These are phyloP conservation scores for Gymnoscopelus microlampas DNA, from an alignment of 2,797 vertebrate species.

Conservation along the genomic window DNA sequence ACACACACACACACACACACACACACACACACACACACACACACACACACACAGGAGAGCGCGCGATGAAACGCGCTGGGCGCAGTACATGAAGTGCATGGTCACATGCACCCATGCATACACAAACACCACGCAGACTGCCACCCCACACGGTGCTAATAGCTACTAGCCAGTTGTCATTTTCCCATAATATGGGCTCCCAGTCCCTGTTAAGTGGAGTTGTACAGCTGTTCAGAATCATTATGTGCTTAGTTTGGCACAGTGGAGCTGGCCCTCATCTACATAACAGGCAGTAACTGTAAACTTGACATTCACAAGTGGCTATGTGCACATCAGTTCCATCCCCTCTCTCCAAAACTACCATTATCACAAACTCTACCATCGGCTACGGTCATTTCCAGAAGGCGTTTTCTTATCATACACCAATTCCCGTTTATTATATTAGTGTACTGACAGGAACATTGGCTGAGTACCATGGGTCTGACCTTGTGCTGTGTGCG, in stretches of 20 bases:
- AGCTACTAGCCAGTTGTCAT: conserved; percentile 27
- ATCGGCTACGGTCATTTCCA: no score
- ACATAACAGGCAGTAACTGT: conserved; percentile 12
- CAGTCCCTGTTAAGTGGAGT: conserved; percentile 25
- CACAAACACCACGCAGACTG: conserved; percentile 4
- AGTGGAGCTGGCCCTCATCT: conserved; percentile 26
- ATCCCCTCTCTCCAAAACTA: conserved; percentile 1
- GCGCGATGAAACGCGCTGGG: background rate
- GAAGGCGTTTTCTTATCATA: no score
- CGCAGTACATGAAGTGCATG: no score
- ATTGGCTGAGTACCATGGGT: no score
- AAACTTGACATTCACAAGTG: conserved; percentile 24
- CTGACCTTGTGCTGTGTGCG: no score
- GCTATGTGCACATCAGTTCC: conserved; percentile 23
- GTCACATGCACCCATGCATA: background rate
- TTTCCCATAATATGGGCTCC: conserved; percentile 49
- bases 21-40: conserved; percentile 6
- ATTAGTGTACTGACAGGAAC: no score
- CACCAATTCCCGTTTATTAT: no score
- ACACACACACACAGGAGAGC: background rate
- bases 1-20: conserved; percentile 28
- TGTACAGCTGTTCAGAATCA: conserved; percentile 59
- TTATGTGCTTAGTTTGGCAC: conserved; percentile 54
- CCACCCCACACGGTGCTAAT: background rate
- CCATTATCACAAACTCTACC: conserved; percentile 26